Evolutionary conservation across 2,113 vertebrate genomes (phyloP).

Genomic region (Nannospalax galili): DNA sequence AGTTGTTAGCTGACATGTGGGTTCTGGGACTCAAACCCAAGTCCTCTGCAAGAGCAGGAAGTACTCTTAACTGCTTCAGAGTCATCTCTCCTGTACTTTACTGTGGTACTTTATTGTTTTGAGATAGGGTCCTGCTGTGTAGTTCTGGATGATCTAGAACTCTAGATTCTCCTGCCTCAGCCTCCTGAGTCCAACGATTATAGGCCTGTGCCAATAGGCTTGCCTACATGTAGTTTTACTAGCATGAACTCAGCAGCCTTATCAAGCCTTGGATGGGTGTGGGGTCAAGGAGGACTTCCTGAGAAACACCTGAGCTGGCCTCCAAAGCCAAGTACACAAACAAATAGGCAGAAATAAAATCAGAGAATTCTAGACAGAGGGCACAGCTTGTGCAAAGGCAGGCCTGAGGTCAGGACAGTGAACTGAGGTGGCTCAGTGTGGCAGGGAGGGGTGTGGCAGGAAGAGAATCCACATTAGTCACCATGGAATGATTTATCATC

Average conservation of each 20-base stretch:
- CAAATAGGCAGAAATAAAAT: background rate
- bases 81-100: background rate
- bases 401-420: background rate
- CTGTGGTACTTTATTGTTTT: background rate
- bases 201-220: background rate
- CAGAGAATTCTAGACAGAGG: background rate
- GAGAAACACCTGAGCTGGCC: conserved; percentile 9
- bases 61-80: background rate
- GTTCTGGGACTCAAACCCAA: background rate
- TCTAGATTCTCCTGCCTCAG: background rate
- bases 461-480: conserved; percentile 61
- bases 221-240: background rate
- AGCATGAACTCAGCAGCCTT: background rate
- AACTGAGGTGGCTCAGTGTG: background rate
- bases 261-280: background rate
- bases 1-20: background rate
- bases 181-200: background rate
- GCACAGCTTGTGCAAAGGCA: background rate
- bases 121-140: background rate
- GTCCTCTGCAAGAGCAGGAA: background rate
- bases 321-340: background rate
- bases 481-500: background rate
- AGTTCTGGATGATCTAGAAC: background rate
- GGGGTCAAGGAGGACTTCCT: background rate
- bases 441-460: background rate